Evolutionary conservation across 2,888 invertebrate species (phyloP).

Genomic region (Ichneumoninae sp.): DNA sequence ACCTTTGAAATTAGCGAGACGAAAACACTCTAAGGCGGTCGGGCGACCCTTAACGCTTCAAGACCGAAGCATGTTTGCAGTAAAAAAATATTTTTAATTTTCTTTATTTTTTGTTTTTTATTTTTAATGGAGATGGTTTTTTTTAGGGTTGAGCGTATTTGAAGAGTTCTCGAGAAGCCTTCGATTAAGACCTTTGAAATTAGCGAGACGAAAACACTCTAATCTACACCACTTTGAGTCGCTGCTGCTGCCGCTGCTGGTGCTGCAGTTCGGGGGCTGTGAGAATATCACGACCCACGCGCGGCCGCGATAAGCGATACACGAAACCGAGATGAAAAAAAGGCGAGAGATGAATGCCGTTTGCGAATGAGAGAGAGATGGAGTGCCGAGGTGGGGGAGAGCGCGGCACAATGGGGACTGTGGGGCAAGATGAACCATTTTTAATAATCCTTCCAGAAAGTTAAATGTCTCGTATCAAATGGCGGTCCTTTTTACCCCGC

Average conservation of each 20-base stretch:
- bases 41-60: neutral
- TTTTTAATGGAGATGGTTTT: neutral
- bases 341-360: conserved; percentile 46
- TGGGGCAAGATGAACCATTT: no score
- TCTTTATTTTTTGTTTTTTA: neutral
- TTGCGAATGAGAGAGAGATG: conserved; percentile 32
- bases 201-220: conserved; percentile 34
- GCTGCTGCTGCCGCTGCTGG: conserved; percentile 2
- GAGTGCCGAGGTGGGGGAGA: no score
- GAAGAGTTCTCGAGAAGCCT: conserved; percentile 5
- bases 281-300: conserved; percentile 71
- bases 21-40: conserved; percentile 31
- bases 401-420: no score
- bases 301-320: conserved; percentile 44
- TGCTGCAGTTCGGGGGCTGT: conserved; percentile 66
- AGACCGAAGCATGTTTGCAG: no score
- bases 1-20: conserved; percentile 29
- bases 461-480: no score
- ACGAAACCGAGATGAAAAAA: conserved; percentile 40
- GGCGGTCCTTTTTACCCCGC: no score
- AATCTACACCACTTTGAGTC: conserved; percentile 56
- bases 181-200: conserved; percentile 33
- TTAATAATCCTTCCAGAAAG: no score
- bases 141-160: conserved; percentile 1
- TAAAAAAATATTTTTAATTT: neutral